Evolutionary conservation across 2,888 invertebrate genomes (phyloP).

Genomic region (Limnephilus marmoratus): DNA sequence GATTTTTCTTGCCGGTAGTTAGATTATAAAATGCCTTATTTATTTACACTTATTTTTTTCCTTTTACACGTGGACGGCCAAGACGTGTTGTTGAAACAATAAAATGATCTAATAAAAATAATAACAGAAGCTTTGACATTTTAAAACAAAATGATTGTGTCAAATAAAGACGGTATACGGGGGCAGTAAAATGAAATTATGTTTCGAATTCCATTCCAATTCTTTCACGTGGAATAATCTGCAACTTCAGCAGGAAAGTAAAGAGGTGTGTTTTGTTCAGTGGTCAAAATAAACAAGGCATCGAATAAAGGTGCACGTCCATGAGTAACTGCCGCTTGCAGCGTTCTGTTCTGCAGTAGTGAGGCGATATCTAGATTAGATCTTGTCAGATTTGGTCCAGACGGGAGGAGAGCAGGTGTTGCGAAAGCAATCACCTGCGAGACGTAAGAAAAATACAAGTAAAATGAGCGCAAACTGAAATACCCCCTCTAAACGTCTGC

Average conservation of each 20-base stretch:
- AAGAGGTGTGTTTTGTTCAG: not conserved
- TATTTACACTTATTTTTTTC: not conserved
- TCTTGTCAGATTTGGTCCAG: slow-evolving; percentile 42
- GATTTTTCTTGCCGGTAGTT: too few species aligned
- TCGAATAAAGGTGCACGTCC: slow-evolving; percentile 26
- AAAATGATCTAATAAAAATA: not conserved
- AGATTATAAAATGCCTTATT: too few species aligned
- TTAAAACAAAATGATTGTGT: not conserved
- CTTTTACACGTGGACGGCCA: not conserved
- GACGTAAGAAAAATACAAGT: not conserved
- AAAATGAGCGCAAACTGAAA: slow-evolving; percentile 9
- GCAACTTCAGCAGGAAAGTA: slow-evolving; percentile 6
- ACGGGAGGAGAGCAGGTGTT: slow-evolving; percentile 33
- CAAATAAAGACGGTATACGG: not conserved
- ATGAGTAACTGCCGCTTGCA: slow-evolving; percentile 9
- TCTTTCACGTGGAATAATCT: slow-evolving; percentile 6
- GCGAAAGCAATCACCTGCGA: slow-evolving; percentile 21
- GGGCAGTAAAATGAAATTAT: not conserved
- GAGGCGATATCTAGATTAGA: slow-evolving; percentile 43
- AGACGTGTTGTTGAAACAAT: not conserved
- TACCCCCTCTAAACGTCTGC: not conserved
- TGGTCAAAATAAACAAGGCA: slow-evolving; percentile 23
- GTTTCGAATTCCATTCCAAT: slow-evolving; percentile 21
- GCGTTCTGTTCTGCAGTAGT: slow-evolving; percentile 20
- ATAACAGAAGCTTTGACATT: not conserved